Conservation (phyloP, 2,797 vertebrate species). For the Eurystomus glaucurus region DNA sequence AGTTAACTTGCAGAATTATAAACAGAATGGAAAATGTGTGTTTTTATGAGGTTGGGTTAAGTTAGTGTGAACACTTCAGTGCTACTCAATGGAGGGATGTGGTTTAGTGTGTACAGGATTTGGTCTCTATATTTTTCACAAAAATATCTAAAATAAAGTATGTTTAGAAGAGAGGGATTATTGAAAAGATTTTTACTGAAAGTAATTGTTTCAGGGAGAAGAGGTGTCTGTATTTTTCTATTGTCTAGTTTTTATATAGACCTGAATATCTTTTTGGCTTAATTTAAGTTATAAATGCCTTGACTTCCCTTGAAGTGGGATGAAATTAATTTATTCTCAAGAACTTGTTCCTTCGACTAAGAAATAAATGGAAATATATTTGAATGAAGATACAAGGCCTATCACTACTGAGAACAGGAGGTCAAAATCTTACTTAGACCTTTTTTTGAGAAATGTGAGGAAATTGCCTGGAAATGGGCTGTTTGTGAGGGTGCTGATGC, state of each 20-base stretch:
- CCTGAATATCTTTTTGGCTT: not conserved
- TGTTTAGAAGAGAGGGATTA: not conserved
- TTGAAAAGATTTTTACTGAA: not conserved
- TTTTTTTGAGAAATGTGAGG: not conserved
- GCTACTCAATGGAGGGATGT: not conserved
- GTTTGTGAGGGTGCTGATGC: not conserved
- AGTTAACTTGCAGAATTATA: not conserved
- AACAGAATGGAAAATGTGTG: not conserved
- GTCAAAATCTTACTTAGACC: not conserved
- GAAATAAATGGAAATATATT: slow-evolving; percentile 5
- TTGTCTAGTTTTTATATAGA: not conserved
- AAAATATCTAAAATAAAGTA: not conserved
- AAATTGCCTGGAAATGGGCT: not conserved
- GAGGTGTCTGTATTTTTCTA: not conserved
- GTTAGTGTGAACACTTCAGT: not conserved
- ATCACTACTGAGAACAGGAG: not conserved
- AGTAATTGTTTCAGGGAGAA: not conserved
- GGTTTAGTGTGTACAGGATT: not conserved
- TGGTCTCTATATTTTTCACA: not conserved
- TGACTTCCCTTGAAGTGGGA: not conserved
- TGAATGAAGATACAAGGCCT: not conserved
- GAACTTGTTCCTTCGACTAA: not conserved
- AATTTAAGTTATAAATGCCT: slow-evolving; percentile 34
- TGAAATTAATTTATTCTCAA: slow-evolving; percentile 4
- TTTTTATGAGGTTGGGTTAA: not conserved